phyloP scores from a whole-genome alignment of 2,797 vertebrate genomes.

The Melopsittacus undulatus region DNA sequence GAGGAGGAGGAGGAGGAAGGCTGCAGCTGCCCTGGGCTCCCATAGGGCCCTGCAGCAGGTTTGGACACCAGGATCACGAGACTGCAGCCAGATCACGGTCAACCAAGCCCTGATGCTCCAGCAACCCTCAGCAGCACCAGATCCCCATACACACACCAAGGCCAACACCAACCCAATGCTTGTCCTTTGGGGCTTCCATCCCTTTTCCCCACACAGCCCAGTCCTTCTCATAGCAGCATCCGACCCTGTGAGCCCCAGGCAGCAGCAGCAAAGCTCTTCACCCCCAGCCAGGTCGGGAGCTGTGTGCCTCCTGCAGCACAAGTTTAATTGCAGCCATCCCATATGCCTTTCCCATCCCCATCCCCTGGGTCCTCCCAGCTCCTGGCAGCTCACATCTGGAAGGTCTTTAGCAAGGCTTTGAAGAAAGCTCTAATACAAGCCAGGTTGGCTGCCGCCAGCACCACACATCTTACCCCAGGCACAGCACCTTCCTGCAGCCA shows the following conservation, averaged over 20 bases:
- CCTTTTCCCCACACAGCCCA: neutral
- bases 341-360: neutral
- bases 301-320: rapidly evolving
- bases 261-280: rapidly evolving
- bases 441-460: neutral
- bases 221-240: neutral
- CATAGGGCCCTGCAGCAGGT: neutral
- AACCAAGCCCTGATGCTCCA: neutral
- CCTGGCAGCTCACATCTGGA: slow-evolving; percentile 66
- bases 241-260: neutral
- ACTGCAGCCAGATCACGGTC: neutral
- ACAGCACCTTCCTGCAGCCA: rapidly evolving
- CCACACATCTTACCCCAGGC: neutral
- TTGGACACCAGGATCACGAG: neutral
- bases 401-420: slow-evolving; percentile 50
- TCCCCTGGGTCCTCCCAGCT: neutral
- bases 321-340: neutral
- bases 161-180: rapidly evolving
- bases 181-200: neutral
- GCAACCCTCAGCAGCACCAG: rapidly evolving
- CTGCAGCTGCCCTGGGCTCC: neutral
- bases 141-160: rapidly evolving
- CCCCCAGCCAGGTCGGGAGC: neutral
- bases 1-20: neutral
- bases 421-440: slow-evolving; percentile 62